phyloP scores from a whole-genome alignment of 2,113 vertebrate species.

The Microcebus tavaratra region DNA sequence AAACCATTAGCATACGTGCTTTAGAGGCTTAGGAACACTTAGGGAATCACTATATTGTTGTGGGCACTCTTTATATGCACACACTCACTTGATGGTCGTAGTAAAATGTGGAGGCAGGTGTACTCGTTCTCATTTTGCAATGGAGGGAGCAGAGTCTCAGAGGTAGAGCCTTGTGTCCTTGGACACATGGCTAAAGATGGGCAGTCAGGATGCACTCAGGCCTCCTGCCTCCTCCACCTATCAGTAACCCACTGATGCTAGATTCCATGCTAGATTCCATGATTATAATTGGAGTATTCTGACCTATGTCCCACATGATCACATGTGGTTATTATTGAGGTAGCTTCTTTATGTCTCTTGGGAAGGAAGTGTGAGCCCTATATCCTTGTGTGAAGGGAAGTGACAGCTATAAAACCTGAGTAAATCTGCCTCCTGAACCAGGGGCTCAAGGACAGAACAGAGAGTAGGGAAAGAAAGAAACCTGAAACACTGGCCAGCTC shows the following conservation, averaged over 20 bases:
- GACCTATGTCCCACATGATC: neutral
- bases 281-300: neutral
- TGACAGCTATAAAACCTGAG: neutral
- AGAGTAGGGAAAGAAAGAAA: neutral
- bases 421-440: neutral
- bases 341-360: neutral
- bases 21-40: neutral
- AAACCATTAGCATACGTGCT: neutral
- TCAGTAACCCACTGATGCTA: neutral
- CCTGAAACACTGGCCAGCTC: too few relatives aligned
- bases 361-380: neutral
- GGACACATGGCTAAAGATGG: neutral
- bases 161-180: neutral
- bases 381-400: neutral
- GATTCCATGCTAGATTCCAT: neutral
- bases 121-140: neutral
- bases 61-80: neutral
- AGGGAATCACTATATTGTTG: fast-evolving
- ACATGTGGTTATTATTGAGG: neutral
- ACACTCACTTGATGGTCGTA: neutral
- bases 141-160: neutral
- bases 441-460: neutral
- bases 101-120: neutral
- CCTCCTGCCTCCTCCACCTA: neutral
- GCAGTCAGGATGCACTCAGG: neutral